A percentile compares a stretch with the other conserved stretches of the same genome.
phyloP scores from a whole-genome alignment of 2,113 vertebrate genomes.

The Hippocampus zosterae region DNA sequence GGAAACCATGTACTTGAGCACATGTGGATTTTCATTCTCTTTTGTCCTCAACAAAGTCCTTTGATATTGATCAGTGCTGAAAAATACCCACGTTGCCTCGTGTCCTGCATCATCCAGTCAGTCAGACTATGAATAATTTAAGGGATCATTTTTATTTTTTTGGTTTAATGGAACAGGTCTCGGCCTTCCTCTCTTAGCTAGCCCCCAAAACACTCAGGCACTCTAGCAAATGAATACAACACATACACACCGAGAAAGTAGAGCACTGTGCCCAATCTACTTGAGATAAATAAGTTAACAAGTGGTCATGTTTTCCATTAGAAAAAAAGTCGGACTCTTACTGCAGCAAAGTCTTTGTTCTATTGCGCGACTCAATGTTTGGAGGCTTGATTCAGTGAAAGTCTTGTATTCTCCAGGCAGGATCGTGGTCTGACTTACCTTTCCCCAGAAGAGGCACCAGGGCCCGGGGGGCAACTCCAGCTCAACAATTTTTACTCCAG shows the following conservation, averaged over 20 bases:
- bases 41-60: not conserved
- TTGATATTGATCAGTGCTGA: slow-evolving; percentile 15
- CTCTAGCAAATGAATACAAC: not conserved
- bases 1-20: slow-evolving; percentile 11
- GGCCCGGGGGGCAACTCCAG: slow-evolving; percentile 72
- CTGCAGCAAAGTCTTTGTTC: not conserved
- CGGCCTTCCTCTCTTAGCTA: slow-evolving; percentile 19
- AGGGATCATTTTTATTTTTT: slow-evolving; percentile 59
- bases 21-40: slow-evolving; percentile 5
- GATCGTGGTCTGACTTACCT: slow-evolving; percentile 78
- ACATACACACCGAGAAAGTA: not conserved
- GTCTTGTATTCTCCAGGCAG: slow-evolving; percentile 67
- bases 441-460: slow-evolving; percentile 74
- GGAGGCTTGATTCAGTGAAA: not conserved
- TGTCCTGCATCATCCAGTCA: slow-evolving; percentile 24
- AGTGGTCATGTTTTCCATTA: not conserved
- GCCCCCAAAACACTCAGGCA: slow-evolving; percentile 11
- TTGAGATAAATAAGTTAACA: not conserved
- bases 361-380: not conserved
- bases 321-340: not conserved
- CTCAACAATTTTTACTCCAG: slow-evolving; percentile 80
- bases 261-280: slow-evolving; percentile 1
- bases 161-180: slow-evolving; percentile 45
- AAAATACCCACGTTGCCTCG: slow-evolving; percentile 11
- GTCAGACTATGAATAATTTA: slow-evolving; percentile 39